Base-by-base conservation (phyloP, 1,140 invertebrate genomes). In the Drosophila virilis region DNA sequence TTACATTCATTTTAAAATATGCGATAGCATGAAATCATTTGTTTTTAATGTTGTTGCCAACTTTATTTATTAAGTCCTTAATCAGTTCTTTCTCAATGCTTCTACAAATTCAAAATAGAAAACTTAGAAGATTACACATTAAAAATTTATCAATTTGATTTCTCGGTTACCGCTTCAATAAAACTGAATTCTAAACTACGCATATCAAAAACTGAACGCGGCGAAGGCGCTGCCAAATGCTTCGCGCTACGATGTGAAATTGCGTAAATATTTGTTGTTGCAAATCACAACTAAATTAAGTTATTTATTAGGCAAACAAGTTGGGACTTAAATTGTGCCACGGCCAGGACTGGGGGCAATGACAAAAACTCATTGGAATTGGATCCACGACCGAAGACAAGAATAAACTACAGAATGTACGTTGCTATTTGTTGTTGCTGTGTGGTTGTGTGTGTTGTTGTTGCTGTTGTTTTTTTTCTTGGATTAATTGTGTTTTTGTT, bases 21-120 rank as follows among this genome's bases (percentile, higher is more conserved):
- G 10, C 13, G 43, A 3, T 22, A 52, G 43, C 43, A 46, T 2
- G 3, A 46, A 60, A 0, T 40, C 7, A 33, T 4, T 77, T 42
- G 71, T 82, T 74, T 86, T 83, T 88, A 88, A 74, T 89, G 84
- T 88, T 88, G 84, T 84, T 89, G 89, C 84, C 84, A 88, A 88
- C 84, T 89, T 88, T 88, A 89, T 88, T 88, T 90, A 77, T 88
- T 88, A 86, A 82, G 83, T 88, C 88, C 85, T 80, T 88, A 88
- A 88, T 88, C 84, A 88, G 84, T 88, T 88, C 84, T 88, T 88
- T 88, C 62, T 67, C 85, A 89, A 88, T 90, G 84, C 71, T 83
- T 86, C 84, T 86, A 86, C 78, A 86, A 86, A 78, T 89, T 88
- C 77, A 80, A 85, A 90, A 89, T 68, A 71, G 74, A 88, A 90